A percentile compares a stretch with the other conserved stretches of the same genome.
phyloP scores from a whole-genome alignment of 1,140 invertebrate genomes.

The Hylaeus volcanicus region DNA sequence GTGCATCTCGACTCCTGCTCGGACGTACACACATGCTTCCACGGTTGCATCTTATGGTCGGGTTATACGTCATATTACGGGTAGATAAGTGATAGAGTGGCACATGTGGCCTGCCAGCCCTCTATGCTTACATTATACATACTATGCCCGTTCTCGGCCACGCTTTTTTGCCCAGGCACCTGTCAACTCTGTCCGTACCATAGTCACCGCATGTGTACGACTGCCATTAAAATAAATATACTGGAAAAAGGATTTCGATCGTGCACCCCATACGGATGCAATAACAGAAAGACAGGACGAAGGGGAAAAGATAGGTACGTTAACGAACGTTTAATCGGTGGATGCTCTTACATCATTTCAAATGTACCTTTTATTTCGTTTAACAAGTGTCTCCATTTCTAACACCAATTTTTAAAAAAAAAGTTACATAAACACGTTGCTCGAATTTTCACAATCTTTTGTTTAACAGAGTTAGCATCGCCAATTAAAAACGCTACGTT shows the following conservation, averaged over 20 bases:
- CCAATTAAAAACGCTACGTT: background rate
- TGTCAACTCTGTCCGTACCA: constrained; percentile 74
- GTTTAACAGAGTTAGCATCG: no score
- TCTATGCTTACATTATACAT: constrained; percentile 75
- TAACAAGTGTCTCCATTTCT: no score
- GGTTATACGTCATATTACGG: constrained; percentile 66
- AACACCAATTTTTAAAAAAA: no score
- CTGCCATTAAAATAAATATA: constrained; percentile 74
- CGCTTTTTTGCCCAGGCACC: constrained; percentile 75
- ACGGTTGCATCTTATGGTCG: constrained; percentile 57
- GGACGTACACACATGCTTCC: constrained; percentile 6
- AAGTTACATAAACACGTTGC: no score
- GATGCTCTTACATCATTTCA: background rate
- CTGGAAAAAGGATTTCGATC: constrained; percentile 68
- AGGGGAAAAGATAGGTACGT: constrained; percentile 19
- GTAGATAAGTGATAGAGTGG: constrained; percentile 76
- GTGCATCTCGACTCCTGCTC: constrained; percentile 32
- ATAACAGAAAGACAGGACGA: constrained; percentile 59
- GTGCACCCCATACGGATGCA: constrained; percentile 71
- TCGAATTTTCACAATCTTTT: background rate
- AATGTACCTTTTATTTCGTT: no score
- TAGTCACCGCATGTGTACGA: constrained; percentile 70
- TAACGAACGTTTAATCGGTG: constrained; percentile 45
- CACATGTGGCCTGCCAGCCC: constrained; percentile 78
- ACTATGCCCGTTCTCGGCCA: constrained; percentile 57